phyloP scores from a whole-genome alignment of 1,140 invertebrate species.

The Caenorhabditis tropicalis region DNA sequence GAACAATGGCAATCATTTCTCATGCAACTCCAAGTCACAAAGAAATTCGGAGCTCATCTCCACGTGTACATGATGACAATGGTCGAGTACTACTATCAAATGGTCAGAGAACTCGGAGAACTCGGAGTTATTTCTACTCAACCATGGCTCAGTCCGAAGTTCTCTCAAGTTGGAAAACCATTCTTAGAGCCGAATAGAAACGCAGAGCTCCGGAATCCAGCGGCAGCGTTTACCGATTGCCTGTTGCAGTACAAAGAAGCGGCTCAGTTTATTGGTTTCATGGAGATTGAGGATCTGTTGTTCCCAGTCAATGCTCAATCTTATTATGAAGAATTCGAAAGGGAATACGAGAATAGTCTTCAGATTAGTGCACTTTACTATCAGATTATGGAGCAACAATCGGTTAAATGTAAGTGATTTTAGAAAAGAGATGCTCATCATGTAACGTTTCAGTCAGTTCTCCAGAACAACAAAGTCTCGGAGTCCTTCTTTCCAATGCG shows the following conservation, averaged over 20 bases:
- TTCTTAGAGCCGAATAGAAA: slow-evolving; percentile 28
- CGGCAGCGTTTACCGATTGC: slow-evolving; percentile 17
- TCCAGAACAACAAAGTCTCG: background rate
- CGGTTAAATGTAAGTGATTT: slow-evolving; percentile 5
- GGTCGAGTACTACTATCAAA: slow-evolving; percentile 22
- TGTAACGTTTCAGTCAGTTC: slow-evolving; percentile 1
- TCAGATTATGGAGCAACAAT: background rate
- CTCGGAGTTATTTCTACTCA: background rate
- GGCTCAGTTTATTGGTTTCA: slow-evolving; percentile 3
- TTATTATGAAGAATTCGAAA: slow-evolving; percentile 30
- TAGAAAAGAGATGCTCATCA: no score
- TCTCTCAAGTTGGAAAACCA: background rate
- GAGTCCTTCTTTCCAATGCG: background rate
- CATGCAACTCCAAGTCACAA: slow-evolving; percentile 7
- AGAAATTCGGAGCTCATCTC: slow-evolving; percentile 11
- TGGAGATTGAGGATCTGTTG: slow-evolving; percentile 23
- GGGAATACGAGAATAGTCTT: background rate
- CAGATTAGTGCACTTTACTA: slow-evolving; percentile 32
- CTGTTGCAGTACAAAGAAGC: slow-evolving; percentile 1
- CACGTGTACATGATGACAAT: slow-evolving; percentile 35
- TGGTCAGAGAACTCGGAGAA: background rate
- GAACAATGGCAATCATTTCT: slow-evolving; percentile 25
- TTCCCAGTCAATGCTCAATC: background rate
- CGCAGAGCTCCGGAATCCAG: background rate
- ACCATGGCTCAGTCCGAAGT: background rate